Percentiles rank a stretch among this genome's conserved stretches.
Conservation (phyloP, 53 echinoderm and acorn worm genomes). For the Hippasteria phrygiana region DNA sequence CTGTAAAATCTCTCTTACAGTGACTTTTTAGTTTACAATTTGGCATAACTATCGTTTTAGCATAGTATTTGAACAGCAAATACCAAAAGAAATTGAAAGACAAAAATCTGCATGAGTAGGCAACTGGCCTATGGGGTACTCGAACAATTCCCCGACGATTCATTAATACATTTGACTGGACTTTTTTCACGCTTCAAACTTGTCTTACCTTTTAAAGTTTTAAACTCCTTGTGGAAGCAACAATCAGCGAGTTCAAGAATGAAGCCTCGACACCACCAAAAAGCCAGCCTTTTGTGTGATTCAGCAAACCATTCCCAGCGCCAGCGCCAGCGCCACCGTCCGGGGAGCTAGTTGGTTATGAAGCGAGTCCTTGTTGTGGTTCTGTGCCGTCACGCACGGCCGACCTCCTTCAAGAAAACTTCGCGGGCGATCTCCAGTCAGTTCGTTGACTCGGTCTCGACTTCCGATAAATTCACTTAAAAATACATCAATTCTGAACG, state of each 20-base stretch:
- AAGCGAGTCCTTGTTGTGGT: constrained; percentile 17
- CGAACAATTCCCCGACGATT: too few species aligned
- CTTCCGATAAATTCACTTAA: constrained; percentile 25
- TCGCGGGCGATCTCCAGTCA: constrained; percentile 54
- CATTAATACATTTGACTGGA: too few species aligned
- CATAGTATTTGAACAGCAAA: too few species aligned
- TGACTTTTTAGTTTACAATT: too few species aligned
- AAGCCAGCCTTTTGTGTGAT: not conserved
- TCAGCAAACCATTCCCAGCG: not conserved
- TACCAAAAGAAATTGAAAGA: too few species aligned
- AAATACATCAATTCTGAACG: not conserved
- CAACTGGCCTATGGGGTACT: too few species aligned
- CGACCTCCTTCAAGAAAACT: constrained; percentile 43
- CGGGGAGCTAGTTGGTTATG: not conserved
- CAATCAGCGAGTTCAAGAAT: not conserved
- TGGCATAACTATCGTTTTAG: too few species aligned
- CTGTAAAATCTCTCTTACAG: too few species aligned
- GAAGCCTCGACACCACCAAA: not conserved
- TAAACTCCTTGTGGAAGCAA: not conserved
- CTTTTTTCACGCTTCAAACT: too few species aligned
- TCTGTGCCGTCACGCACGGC: constrained; percentile 3
- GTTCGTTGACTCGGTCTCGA: too few species aligned
- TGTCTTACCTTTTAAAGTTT: not conserved
- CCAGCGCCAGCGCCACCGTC: too few species aligned
- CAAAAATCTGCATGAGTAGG: too few species aligned